Evolutionary conservation across 64 coral and sea anemone species (phyloP).

Genomic region (Acropora tenuis): DNA sequence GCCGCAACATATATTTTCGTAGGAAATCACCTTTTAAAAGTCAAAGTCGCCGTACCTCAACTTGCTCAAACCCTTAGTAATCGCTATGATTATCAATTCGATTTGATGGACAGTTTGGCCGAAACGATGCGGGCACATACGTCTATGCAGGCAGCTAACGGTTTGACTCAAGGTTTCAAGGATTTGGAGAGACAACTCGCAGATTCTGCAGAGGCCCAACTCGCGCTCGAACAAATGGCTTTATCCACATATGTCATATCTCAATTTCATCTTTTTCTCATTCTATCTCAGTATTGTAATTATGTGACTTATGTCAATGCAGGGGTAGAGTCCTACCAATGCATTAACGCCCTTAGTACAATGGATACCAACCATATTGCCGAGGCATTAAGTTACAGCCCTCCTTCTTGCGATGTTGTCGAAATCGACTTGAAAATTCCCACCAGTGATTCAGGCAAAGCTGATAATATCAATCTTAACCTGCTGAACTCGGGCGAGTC

Average conservation of each 20-base stretch:
- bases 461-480: conserved; percentile 27
- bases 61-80: conserved; percentile 36
- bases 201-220: conserved; percentile 13
- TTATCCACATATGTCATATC: conserved; percentile 67
- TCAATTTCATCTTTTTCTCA: conserved; percentile 49
- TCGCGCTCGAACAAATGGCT: conserved; percentile 61
- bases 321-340: conserved; percentile 32
- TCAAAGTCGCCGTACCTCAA: conserved; percentile 50
- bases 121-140: conserved; percentile 37
- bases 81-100: conserved; percentile 53
- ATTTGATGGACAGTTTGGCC: conserved; percentile 55
- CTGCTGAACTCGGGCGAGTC: conserved; percentile 42
- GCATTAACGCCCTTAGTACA: conserved; percentile 37
- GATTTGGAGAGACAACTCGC: conserved; percentile 24
- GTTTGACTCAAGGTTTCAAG: conserved; percentile 15
- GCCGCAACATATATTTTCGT: conserved; percentile 21
- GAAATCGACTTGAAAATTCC: conserved; percentile 40
- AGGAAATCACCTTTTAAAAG: conserved; percentile 41
- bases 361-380: conserved; percentile 51
- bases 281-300: conserved; percentile 50
- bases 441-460: conserved; percentile 44
- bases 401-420: conserved; percentile 49
- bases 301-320: conserved; percentile 54
- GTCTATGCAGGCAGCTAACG: conserved; percentile 42
- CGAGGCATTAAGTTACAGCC: conserved; percentile 48